Evolutionary conservation across 2,113 vertebrate species (phyloP), one percentile per base, ranked within the genome.

Genomic region (Cyanoramphus novaezelandiae): DNA sequence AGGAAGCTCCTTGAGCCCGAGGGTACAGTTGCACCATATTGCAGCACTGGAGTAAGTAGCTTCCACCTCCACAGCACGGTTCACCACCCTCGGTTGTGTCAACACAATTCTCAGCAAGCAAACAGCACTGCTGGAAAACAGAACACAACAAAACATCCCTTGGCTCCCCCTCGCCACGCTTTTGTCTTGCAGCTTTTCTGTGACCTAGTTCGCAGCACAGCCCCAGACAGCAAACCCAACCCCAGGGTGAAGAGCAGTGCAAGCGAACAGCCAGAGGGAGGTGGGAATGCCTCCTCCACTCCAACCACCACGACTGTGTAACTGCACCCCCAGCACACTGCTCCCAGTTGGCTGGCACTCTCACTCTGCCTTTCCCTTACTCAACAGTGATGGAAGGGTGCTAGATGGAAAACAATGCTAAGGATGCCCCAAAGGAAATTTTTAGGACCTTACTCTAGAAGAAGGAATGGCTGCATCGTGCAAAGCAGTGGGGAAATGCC

Each of bases 151-250:
- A 85, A 91, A 64, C 62, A 72, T 6, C 80, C 44, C 50, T 43
- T 65, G 53, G 86, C 57, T 55, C 43, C 47, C 81, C 65, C 81
- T 94, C 2, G 4, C 74, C 83, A 46, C 0, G 10, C 94, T 96
- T 96, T 91, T 95, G 94, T 95, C 83, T 91, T 37, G 62, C 70
- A 68, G 89, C 81, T 27, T 79, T 89, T 84, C 86, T 0, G 8
- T 82, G 91, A 95, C 91, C 93, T 84, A 87, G 89, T 95, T 96
- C 93, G 79, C 77, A 84, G 81, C 43, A 57, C 46, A 72, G 74
- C 77, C 75, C 91, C 69, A 68, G 86, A 84, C 65, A 89, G 52
- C 89, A 87, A 91, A 86, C 74, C 50, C 81, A 79, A 62, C 21
- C 62, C 11, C 46, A 44, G 24, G 60, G 69, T 78, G 94, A 90